Percentiles rank a stretch among this genome's conserved stretches.
Evolutionary conservation across 2,888 invertebrate genomes (phyloP).

Genomic region (Melinopterus prodromus): DNA sequence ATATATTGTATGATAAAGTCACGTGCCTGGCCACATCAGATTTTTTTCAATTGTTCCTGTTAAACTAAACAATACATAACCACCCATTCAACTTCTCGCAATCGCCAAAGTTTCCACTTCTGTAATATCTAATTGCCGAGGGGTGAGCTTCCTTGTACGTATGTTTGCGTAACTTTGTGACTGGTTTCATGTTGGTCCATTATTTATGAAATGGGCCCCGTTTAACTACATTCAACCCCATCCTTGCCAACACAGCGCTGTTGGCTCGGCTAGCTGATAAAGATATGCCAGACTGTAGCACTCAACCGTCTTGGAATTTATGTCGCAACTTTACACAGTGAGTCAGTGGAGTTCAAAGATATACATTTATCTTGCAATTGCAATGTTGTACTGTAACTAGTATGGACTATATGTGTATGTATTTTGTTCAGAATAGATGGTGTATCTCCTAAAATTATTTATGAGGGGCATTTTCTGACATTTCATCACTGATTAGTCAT

Average conservation of each 20-base stretch:
- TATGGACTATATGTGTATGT: neutral
- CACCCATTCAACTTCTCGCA: neutral
- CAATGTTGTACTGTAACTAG: neutral
- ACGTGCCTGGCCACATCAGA: too few species aligned
- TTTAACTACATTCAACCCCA: constrained; percentile 4
- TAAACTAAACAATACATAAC: neutral
- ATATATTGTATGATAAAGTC: too few species aligned
- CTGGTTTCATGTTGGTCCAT: constrained; percentile 4
- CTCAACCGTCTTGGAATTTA: neutral
- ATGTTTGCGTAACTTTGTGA: constrained; percentile 14
- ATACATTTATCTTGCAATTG: neutral
- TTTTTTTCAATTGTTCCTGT: too few species aligned
- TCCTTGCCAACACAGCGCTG: neutral
- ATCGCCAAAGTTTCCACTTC: neutral
- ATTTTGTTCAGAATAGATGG: too few species aligned
- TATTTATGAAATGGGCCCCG: neutral
- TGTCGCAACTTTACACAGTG: neutral
- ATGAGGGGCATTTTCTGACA: too few species aligned
- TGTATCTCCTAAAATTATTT: too few species aligned
- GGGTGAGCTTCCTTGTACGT: neutral
- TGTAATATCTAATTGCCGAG: neutral
- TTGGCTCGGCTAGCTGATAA: neutral
- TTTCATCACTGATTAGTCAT: too few species aligned
- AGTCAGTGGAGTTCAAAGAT: neutral
- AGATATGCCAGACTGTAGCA: constrained; percentile 4